Conservation (phyloP, 2,113 vertebrate species). For the Atractosteus spatula region DNA sequence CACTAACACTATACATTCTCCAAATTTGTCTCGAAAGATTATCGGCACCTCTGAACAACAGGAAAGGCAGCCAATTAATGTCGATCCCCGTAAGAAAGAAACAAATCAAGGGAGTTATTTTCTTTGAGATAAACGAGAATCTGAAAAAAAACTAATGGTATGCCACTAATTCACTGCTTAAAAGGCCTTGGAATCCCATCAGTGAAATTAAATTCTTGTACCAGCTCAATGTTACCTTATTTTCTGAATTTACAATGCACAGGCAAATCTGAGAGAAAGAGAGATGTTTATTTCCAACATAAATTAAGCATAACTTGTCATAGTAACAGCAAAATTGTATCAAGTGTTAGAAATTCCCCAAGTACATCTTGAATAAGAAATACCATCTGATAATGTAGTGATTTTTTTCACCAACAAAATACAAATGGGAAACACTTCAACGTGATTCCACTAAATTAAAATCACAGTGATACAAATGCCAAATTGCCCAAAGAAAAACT, state of each 20-base stretch:
- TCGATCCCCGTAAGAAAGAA: neutral
- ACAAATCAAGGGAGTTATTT: neutral
- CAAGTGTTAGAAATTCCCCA: conserved; percentile 1
- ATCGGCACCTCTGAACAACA: neutral
- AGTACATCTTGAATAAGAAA: neutral
- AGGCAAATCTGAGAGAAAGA: neutral
- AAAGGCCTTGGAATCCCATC: neutral
- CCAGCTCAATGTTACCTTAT: neutral
- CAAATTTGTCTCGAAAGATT: neutral
- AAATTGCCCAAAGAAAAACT: conserved; percentile 5
- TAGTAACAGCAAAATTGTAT: neutral
- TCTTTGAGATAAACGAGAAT: neutral
- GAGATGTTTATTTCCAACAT: conserved; percentile 7
- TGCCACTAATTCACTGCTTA: neutral
- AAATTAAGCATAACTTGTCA: neutral
- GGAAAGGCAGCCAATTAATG: neutral
- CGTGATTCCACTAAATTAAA: conserved; percentile 22
- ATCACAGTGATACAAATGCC: conserved; percentile 6
- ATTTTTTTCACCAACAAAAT: conserved; percentile 19
- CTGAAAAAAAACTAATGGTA: neutral
- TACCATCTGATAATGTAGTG: conserved; percentile 6
- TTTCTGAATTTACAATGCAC: neutral
- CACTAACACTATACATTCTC: neutral
- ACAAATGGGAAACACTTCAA: conserved; percentile 31
- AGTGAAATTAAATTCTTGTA: neutral